These are phyloP conservation scores for Platalea minor DNA, from an alignment of 2,797 vertebrate species.

Conservation along the genomic window DNA sequence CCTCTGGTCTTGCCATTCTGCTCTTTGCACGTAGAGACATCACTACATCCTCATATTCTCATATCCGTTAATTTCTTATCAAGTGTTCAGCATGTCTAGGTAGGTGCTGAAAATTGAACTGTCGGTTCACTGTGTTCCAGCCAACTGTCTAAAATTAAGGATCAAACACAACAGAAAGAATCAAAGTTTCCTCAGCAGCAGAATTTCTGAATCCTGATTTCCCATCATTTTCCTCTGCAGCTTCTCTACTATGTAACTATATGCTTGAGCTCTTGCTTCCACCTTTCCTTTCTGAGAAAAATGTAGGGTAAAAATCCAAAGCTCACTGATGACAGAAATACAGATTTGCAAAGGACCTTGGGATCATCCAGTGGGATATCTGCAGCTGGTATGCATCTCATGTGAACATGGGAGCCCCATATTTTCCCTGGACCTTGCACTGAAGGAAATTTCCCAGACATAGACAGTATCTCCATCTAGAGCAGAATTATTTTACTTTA, in stretches of 20 bases:
- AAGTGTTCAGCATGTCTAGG: background rate
- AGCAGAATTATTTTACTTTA: background rate
- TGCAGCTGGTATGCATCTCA: background rate
- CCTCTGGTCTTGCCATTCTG: background rate
- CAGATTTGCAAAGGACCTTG: background rate
- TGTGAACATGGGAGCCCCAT: background rate
- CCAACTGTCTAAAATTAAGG: background rate
- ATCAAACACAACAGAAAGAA: background rate
- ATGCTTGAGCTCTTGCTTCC: background rate
- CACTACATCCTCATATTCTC: background rate
- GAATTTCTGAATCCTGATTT: background rate
- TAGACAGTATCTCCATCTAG: background rate
- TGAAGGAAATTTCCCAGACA: background rate
- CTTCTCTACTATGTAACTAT: background rate
- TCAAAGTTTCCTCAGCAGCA: background rate
- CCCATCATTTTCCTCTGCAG: background rate
- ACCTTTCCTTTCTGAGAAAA: background rate
- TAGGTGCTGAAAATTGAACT: background rate
- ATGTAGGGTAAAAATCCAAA: background rate
- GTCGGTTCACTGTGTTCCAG: background rate
- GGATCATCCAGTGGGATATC: background rate
- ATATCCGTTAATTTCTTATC: background rate
- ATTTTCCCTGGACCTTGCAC: background rate
- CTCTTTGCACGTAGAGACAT: background rate
- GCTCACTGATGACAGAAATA: background rate